Evolutionary conservation across 2,797 vertebrate genomes (phyloP), one percentile per base, ranked within the genome.

Genomic region (Gymnoscopelus microlampas): DNA sequence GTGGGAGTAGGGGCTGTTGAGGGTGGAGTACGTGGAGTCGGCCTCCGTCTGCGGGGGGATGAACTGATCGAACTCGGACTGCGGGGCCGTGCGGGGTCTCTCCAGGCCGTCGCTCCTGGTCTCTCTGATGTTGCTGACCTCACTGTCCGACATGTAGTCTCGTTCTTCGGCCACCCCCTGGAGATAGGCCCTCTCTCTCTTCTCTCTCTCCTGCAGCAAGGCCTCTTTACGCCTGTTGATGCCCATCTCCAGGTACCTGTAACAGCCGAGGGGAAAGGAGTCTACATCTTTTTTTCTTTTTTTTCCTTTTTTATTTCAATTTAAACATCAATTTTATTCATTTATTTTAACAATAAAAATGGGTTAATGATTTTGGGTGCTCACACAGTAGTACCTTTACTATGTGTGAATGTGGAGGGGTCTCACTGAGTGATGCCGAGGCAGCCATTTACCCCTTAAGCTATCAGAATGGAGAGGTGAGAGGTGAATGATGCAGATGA

Each of bases 131-230:
- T 95, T 98, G 90, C 95, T 97, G 84, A 99, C 96, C 90, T 99
- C 98, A 82, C 98, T 99, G 83, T 99, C 98, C 70, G 98, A 99
- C 98, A 99, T 99, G 79, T 99, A 99, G 90, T 99, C 98, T 32
- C 98, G 95, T 81, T 99, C 98, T 83, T 99, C 98, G 4, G 98
- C 98, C 80, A 99, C 98, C 44, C 98, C 98, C 84, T 99, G 98
- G 55, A 99, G 95, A 90, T 99, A 99, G 29, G 97, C 98, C 71
- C 98, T 91, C 74, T 99, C 98, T 80, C 98, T 93, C 83, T 99
- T 99, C 88, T 99, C 98, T 81, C 98, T 94, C 84, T 99, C 98
- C 85, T 99, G 98, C 57, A 99, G 89, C 56, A 99, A 89, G 26
- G 94, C 98, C 78, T 99, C 98, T 88, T 99, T 99, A 70, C 98